phyloP scores from a whole-genome alignment of 2,113 vertebrate genomes.

The Gnathonemus echidnorhynchus region DNA sequence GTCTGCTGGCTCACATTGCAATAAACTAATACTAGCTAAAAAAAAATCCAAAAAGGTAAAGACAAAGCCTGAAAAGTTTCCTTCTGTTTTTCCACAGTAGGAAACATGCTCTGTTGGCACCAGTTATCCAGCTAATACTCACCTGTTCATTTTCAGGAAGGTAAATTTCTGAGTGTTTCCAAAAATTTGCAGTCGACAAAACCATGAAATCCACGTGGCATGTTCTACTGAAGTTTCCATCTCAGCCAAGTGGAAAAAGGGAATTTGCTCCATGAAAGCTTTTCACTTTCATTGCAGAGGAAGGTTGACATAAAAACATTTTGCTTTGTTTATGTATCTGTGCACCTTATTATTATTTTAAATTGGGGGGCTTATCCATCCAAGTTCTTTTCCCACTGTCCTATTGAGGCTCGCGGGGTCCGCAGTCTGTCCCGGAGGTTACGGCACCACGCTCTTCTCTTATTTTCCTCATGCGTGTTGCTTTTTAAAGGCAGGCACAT shows the following conservation, averaged over 20 bases:
- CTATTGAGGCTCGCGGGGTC: background rate
- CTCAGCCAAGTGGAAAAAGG: too few relatives aligned
- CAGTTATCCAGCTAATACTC: too few relatives aligned
- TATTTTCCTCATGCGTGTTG: background rate
- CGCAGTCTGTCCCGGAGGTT: background rate
- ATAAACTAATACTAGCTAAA: background rate
- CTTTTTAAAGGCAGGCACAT: background rate
- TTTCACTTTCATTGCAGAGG: background rate
- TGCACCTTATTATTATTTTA: background rate
- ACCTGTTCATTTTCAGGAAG: too few relatives aligned
- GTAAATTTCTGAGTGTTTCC: too few relatives aligned
- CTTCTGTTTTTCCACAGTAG: background rate
- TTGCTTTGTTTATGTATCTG: background rate
- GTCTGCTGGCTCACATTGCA: background rate
- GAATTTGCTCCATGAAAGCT: too few relatives aligned
- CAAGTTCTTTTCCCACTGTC: background rate
- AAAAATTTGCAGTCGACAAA: too few relatives aligned
- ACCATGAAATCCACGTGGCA: too few relatives aligned
- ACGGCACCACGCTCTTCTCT: background rate
- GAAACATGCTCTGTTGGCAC: background rate
- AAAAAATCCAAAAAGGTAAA: background rate
- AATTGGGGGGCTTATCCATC: background rate
- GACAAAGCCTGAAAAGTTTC: background rate
- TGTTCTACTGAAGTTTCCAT: too few relatives aligned
- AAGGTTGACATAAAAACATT: background rate